Conservation (phyloP, 2,797 vertebrate genomes). For the Onychomys torridus region DNA sequence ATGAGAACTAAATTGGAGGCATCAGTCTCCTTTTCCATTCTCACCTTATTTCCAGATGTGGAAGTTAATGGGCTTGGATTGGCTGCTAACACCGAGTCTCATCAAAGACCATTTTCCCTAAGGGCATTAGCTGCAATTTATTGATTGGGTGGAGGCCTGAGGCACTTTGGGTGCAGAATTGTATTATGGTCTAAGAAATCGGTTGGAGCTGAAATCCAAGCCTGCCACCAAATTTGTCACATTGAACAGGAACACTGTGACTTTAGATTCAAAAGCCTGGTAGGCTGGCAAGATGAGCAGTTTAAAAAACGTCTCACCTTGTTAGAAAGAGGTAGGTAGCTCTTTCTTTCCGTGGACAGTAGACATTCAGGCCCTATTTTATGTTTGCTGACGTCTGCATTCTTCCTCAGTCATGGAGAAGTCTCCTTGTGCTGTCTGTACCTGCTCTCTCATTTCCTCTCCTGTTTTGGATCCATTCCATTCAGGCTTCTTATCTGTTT, state of each 20-base stretch:
- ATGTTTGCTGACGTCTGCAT: background rate
- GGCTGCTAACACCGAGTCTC: conserved; percentile 85
- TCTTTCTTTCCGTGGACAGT: conserved; percentile 50
- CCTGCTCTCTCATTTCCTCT: background rate
- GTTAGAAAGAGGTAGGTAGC: conserved; percentile 44
- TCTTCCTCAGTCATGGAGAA: background rate
- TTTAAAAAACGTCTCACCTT: conserved; percentile 65
- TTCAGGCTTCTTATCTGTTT: background rate
- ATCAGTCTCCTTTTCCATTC: conserved; percentile 88
- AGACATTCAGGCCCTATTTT: background rate
- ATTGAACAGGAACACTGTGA: conserved; percentile 63
- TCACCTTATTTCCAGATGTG: conserved; percentile 87
- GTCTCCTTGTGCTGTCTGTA: background rate
- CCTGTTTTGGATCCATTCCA: background rate
- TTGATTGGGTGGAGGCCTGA: conserved; percentile 87
- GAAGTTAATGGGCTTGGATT: conserved; percentile 89
- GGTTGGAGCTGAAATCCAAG: conserved; percentile 77
- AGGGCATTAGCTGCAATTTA: conserved; percentile 86
- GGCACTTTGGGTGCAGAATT: conserved; percentile 82
- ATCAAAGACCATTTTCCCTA: conserved; percentile 88
- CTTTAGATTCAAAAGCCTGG: conserved; percentile 73
- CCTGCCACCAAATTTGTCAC: conserved; percentile 68
- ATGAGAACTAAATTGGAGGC: conserved; percentile 88
- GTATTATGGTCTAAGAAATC: conserved; percentile 80
- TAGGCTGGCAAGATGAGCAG: conserved; percentile 64